Percentiles rank a stretch among this genome's conserved stretches.
phyloP scores from a whole-genome alignment of 2,797 vertebrate genomes.

The Gallirallus australis region DNA sequence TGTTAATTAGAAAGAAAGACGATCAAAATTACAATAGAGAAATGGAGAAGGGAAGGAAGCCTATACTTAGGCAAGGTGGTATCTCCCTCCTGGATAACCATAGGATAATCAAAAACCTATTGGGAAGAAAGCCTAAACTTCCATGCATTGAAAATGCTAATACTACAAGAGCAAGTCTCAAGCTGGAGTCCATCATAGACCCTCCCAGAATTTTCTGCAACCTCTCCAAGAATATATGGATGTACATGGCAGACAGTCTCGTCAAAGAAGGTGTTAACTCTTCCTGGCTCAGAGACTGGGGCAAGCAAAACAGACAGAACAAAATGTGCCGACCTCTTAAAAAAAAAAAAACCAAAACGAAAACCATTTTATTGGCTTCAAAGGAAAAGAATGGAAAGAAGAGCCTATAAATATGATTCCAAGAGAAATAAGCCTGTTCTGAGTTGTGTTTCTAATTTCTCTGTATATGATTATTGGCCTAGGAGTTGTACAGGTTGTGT shows the following conservation, averaged over 20 bases:
- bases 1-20: not conserved
- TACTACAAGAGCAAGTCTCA: not conserved
- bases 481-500: not conserved
- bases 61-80: not conserved
- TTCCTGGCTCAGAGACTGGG: not conserved
- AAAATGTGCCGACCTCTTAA: not conserved
- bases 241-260: not conserved
- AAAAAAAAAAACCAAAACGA: no score
- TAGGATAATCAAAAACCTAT: not conserved
- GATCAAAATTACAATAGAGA: not conserved
- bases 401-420: not conserved
- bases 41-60: not conserved
- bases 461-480: not conserved
- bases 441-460: not conserved
- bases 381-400: not conserved
- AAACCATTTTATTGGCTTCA: not conserved
- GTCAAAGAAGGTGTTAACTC: not conserved
- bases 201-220: not conserved
- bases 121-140: not conserved
- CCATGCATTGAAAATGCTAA: not conserved
- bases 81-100: accelerated
- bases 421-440: not conserved
- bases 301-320: not conserved
- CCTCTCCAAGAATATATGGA: not conserved
- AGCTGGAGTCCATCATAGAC: not conserved